These are phyloP conservation scores for Leptatherina wallacei DNA, from an alignment of 2,797 vertebrate genomes.

Conservation along the genomic window DNA sequence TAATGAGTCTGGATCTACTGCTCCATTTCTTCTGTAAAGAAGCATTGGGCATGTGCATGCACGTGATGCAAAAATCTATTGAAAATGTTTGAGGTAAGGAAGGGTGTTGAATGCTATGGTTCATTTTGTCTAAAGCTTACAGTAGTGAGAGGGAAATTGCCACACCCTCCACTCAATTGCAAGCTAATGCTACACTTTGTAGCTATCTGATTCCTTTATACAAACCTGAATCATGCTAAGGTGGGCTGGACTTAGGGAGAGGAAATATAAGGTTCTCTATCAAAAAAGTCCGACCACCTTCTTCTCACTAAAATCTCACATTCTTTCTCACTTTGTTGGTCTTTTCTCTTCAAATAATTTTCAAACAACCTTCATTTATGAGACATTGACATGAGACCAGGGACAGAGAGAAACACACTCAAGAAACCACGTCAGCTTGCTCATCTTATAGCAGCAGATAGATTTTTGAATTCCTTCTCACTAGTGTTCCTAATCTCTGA, in stretches of 20 bases:
- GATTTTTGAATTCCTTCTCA: conserved; percentile 9
- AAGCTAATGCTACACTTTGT: background rate
- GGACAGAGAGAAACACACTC: background rate
- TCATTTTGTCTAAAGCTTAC: background rate
- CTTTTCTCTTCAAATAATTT: background rate
- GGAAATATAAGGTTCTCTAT: too few species aligned
- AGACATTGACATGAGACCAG: background rate
- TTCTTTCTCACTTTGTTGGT: background rate
- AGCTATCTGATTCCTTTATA: background rate
- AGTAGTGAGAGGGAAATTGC: background rate
- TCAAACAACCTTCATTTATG: background rate
- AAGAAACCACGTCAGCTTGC: background rate
- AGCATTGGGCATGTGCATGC: background rate
- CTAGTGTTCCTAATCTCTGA: conserved; percentile 27
- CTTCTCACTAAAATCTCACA: background rate
- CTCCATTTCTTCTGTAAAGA: background rate
- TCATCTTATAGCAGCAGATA: background rate
- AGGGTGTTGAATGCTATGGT: background rate
- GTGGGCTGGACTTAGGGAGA: background rate
- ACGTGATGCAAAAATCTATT: background rate
- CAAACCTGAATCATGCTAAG: background rate
- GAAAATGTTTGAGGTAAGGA: background rate
- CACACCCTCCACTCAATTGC: background rate
- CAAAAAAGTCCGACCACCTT: too few species aligned
- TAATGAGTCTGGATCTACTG: conserved; percentile 30